Base-by-base conservation (phyloP, 2,888 invertebrate species). In the Heliconius hortense region DNA sequence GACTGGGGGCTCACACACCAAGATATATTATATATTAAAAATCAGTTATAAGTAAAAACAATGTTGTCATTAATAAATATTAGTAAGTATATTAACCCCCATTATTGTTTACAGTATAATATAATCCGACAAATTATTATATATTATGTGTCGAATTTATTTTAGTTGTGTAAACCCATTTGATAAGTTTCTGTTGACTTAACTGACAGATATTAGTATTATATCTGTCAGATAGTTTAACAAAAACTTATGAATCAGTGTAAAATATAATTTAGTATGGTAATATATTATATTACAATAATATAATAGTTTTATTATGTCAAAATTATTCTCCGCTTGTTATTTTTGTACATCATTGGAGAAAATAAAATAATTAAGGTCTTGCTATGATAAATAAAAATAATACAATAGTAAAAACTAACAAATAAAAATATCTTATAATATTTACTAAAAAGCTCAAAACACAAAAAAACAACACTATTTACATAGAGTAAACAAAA, bases 61-160 rank as follows among this genome's bases (percentile, higher is more conserved):
- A 48, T 31, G 31, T 24, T 48, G 48, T 35, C 39, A 21, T 48
- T 64, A 72, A 28, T n/a, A 63, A n/a, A 72, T 24, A 72, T 64
- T 72, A 72, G 72, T 72, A 63, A 72, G 72, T 72, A 63, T 21
- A n/a, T 72, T 72, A 72, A 48, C 48, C 72, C 53, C 10, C 15
- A 26, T 72, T 72, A 72, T n/a, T 70, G 31, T 70, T 56, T n/a
- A 72, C 26, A 48, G 21, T 18, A 18, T 72, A 26, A 48, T 63
- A 18, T 28, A 43, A 26, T 63, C 31, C 35, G 69, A 56, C 56
- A 35, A 63, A 31, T n/a, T 53, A 28, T 31, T 7, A 53, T 48
- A 68, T 53, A 28, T 53, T 53, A 48, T 53, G 11, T 28, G 21
- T 68, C 48, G 48, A 28, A 31, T 56, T n/a, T 10, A 10, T 66